Percentiles rank a stretch among this genome's conserved stretches.
Evolutionary conservation across 2,888 invertebrate genomes (phyloP).

Genomic region (Reticulitermes lucifugus): DNA sequence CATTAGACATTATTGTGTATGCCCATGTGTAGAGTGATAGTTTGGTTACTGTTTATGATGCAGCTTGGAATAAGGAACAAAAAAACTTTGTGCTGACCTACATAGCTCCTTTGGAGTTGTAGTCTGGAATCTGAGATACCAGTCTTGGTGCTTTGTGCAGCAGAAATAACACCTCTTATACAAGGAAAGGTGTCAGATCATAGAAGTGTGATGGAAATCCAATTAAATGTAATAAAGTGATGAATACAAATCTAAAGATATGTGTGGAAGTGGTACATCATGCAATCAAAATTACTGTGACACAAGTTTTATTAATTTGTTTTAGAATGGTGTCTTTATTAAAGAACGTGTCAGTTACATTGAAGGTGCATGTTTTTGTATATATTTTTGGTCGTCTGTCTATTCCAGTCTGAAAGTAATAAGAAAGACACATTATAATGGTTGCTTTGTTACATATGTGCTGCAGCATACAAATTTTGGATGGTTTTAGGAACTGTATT

Average conservation of each 20-base stretch:
- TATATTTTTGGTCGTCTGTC: not conserved
- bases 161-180: not conserved
- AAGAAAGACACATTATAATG: conserved; percentile 22
- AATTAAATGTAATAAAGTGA: not conserved
- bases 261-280: not conserved
- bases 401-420: not conserved
- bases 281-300: conserved; percentile 8
- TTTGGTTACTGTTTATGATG: not conserved
- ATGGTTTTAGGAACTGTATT: conserved; percentile 40
- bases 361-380: not conserved
- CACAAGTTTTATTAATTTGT: not conserved
- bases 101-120: not conserved
- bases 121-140: not conserved
- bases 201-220: not conserved
- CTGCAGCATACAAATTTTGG: conserved; percentile 6
- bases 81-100: not conserved
- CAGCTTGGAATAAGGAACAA: not conserved
- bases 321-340: not conserved
- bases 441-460: conserved; percentile 10
- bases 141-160: not conserved
- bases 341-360: not conserved
- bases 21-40: not conserved
- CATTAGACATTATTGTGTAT: not conserved
- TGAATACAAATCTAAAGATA: not conserved
- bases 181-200: not conserved